A percentile compares a stretch with the other conserved stretches of the same genome.
These are phyloP conservation scores for Coelinius sp. DNA, from an alignment of 2,888 invertebrate genomes.

Conservation along the genomic window DNA sequence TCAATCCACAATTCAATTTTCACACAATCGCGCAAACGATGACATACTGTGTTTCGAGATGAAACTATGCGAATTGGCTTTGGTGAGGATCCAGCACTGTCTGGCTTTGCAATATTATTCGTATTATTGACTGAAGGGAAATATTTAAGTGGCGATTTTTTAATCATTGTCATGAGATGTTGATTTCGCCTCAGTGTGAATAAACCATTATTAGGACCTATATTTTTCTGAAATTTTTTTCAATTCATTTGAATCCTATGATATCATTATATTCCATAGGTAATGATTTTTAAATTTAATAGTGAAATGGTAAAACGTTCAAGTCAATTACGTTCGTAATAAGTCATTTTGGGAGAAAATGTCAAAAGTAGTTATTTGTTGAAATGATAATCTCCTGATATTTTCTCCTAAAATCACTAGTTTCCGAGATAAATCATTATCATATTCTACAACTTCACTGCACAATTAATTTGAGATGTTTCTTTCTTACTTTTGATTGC, in stretches of 20 bases:
- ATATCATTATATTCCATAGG: background rate
- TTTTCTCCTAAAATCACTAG: background rate
- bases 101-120: conserved; percentile 64
- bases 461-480: background rate
- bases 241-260: conserved; percentile 63
- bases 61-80: conserved; percentile 58
- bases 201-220: conserved; percentile 64
- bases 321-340: background rate
- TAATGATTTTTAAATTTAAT: background rate
- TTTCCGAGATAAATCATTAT: background rate
- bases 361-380: background rate
- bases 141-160: conserved; percentile 66
- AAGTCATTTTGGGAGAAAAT: background rate
- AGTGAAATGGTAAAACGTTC: background rate
- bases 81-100: conserved; percentile 63
- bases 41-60: conserved; percentile 60
- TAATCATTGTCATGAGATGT: conserved; percentile 63
- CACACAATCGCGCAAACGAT: conserved; percentile 27
- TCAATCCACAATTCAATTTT: conserved; percentile 23
- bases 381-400: too few relatives aligned
- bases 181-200: conserved; percentile 67
- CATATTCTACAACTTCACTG: background rate
- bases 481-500: conserved; percentile 60
- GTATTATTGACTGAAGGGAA: conserved; percentile 63
- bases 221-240: conserved; percentile 62